Base-by-base conservation (phyloP, 1,140 invertebrate species). In the Metaphire vulgaris region DNA sequence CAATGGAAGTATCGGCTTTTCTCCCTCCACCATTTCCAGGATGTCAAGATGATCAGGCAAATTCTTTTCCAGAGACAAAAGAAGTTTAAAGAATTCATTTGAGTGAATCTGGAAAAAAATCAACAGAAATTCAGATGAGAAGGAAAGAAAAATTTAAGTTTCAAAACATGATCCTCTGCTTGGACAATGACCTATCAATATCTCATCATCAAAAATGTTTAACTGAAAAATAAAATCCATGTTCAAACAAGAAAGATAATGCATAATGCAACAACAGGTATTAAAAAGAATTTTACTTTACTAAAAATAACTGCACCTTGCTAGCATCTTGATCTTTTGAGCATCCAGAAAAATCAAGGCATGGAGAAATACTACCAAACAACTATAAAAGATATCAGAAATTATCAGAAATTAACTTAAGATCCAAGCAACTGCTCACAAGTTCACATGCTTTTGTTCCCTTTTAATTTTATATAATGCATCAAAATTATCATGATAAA, bases 341-440 rank as follows among this genome's bases (percentile, higher is more conserved):
- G 76, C 91, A 90, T 31, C 74, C 80, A 72, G 80, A 81, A 28
- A 87, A 83, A 76, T 99, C 96, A 33, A 99, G 88, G 81, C 99
- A 94, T 1, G 96, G 92, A 0, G 97, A 97, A 1, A 98, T 92
- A 69, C 94, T 96, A 2, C 97, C 97, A 88, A 99, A 99, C 95
- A 99, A 97, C 89, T 99, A 94, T 6, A 85, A 76, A 70, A 72
- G 33, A 41, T 34, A 69, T 28, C 6, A 26, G 26, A 28, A 69
- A 69, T n/a, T n/a, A n/a, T n/a, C n/a, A n/a, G n/a, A n/a, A n/a
- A n/a, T n/a, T n/a, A n/a, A n/a, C n/a, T n/a, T n/a, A n/a, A n/a
- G n/a, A n/a, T n/a, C n/a, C n/a, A n/a, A n/a, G n/a, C n/a, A n/a
- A n/a, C n/a, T n/a, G n/a, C n/a, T n/a, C n/a, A n/a, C n/a, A n/a